These are phyloP conservation scores for Gallinago paraguaiae DNA, from an alignment of 2,113 vertebrate species.

Conservation along the genomic window DNA sequence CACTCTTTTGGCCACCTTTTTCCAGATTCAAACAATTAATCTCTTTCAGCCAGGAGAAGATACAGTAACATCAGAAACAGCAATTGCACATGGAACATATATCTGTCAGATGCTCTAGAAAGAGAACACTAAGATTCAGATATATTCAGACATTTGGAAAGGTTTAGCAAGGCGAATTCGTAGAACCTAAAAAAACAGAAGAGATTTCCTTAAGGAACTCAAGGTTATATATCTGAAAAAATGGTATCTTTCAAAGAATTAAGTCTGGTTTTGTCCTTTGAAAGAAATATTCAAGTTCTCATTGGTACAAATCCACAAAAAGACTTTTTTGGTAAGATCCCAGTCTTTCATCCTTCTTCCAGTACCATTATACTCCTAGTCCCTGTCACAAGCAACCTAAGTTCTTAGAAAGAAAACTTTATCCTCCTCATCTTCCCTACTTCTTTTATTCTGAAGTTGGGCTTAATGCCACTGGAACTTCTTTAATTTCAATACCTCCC, in stretches of 20 bases:
- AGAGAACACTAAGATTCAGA: neutral
- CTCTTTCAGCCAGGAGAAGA: neutral
- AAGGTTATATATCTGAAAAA: neutral
- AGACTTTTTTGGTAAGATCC: neutral
- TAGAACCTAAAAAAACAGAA: neutral
- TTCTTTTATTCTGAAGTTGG: neutral
- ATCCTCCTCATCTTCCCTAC: neutral
- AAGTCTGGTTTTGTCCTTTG: neutral
- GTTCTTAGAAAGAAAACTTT: neutral
- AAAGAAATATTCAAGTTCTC: neutral
- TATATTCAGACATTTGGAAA: neutral
- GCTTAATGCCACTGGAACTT: neutral
- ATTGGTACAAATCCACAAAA: neutral
- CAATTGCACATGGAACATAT: neutral
- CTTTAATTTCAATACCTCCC: neutral
- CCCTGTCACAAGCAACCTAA: neutral
- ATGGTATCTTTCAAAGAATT: neutral
- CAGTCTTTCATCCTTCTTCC: neutral
- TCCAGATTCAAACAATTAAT: neutral
- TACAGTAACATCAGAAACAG: neutral
- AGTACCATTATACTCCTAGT: neutral
- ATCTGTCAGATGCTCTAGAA: neutral
- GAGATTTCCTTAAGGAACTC: neutral
- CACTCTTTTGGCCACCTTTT: neutral
- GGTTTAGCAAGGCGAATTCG: neutral